Conservation (phyloP, 2,888 invertebrate species). For the Trissoscelio sp. region DNA sequence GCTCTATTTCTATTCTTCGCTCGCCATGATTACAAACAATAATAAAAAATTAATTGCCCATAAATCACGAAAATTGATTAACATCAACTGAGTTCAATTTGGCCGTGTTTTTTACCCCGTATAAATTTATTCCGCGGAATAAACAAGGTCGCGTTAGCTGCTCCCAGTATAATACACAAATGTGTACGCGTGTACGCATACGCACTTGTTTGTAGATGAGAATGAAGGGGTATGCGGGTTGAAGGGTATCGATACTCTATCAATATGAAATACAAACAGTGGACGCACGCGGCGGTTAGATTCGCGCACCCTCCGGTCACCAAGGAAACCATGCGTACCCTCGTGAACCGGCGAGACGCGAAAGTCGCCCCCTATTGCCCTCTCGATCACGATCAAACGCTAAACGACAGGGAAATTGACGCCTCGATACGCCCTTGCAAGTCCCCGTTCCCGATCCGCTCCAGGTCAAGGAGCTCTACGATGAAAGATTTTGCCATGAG, state of each 20-base stretch:
- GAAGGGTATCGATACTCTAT: slow-evolving; percentile 80
- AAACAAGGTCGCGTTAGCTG: slow-evolving; percentile 49
- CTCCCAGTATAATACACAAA: slow-evolving; percentile 31
- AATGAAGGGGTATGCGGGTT: slow-evolving; percentile 48
- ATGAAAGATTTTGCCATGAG: slow-evolving; percentile 38
- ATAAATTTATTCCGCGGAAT: slow-evolving; percentile 56
- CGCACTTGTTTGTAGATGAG: slow-evolving; percentile 29
- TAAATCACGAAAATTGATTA: slow-evolving; percentile 54
- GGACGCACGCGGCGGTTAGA: slow-evolving; percentile 73
- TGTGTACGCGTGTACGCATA: slow-evolving; percentile 3
- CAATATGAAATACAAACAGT: slow-evolving; percentile 83
- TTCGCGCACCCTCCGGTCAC: slow-evolving; percentile 77
- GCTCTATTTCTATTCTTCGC: background rate
- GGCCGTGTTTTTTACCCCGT: slow-evolving; percentile 15
- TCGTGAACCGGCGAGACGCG: slow-evolving; percentile 44
- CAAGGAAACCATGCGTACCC: slow-evolving; percentile 79
- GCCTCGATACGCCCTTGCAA: slow-evolving; percentile 69
- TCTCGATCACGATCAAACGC: slow-evolving; percentile 74
- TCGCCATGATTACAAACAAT: slow-evolving; percentile 21
- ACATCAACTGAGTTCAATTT: slow-evolving; percentile 25
- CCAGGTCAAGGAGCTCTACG: slow-evolving; percentile 49
- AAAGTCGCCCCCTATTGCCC: slow-evolving; percentile 61
- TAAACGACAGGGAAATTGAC: slow-evolving; percentile 80
- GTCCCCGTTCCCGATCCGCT: slow-evolving; percentile 5
- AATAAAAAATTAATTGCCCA: slow-evolving; percentile 33